Evolutionary conservation across 1,140 invertebrate species (phyloP).

Genomic region (Micrasema longulum): DNA sequence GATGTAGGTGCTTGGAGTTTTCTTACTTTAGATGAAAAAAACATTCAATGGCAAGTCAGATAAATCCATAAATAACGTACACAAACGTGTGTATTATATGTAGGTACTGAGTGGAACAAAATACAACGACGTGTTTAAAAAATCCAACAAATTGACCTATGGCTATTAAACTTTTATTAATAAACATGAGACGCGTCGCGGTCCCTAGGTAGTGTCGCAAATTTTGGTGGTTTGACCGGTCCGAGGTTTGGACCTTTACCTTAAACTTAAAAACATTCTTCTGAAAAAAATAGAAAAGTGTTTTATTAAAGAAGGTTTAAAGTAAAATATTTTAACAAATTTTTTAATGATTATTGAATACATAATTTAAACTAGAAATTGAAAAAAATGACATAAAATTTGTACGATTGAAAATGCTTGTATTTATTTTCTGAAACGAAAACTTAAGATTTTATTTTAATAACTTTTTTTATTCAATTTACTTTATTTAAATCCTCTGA

Average conservation of each 20-base stretch:
- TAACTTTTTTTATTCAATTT: no score
- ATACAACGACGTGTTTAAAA: background rate
- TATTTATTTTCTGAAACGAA: no score
- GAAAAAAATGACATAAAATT: no score
- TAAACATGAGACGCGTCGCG: background rate
- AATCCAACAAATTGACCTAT: background rate
- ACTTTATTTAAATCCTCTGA: no score
- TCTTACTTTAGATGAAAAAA: conserved; percentile 3
- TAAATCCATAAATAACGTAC: no score
- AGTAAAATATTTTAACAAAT: no score
- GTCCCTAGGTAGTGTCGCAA: background rate
- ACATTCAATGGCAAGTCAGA: conserved; percentile 10
- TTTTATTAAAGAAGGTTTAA: no score
- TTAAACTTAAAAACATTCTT: background rate
- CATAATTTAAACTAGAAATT: no score
- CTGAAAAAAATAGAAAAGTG: background rate
- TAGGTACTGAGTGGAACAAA: background rate
- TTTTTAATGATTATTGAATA: no score
- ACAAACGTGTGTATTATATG: background rate
- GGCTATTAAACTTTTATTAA: background rate
- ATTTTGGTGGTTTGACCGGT: background rate
- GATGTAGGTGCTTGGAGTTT: conserved; percentile 1
- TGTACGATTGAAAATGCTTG: no score
- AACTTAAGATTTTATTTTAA: no score
- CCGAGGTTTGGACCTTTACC: background rate